These are phyloP conservation scores for Hucho hucho DNA, from an alignment of 2,113 vertebrate species.

Conservation along the genomic window DNA sequence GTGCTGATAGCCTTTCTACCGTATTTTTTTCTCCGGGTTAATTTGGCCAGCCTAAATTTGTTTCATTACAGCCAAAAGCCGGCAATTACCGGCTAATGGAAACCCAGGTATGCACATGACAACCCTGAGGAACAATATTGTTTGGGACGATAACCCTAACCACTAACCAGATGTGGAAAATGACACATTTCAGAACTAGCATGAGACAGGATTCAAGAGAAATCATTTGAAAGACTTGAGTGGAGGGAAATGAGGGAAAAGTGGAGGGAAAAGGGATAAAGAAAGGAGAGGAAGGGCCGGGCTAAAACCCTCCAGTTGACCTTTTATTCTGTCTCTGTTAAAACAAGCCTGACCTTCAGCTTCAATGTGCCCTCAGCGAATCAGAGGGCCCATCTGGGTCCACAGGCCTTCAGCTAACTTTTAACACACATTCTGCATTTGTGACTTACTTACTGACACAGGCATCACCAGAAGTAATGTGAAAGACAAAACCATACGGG, in stretches of 20 bases:
- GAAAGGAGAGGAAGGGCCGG: neutral
- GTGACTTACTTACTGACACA: slow-evolving; percentile 9
- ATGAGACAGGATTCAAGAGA: too few species aligned
- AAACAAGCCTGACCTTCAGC: slow-evolving; percentile 49
- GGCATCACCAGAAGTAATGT: neutral
- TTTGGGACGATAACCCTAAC: neutral
- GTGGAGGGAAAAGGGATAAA: neutral
- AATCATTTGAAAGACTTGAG: neutral
- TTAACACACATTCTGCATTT: slow-evolving; percentile 3
- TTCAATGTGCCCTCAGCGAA: slow-evolving; percentile 17
- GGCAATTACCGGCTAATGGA: too few species aligned
- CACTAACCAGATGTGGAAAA: too few species aligned
- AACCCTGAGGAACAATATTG: neutral
- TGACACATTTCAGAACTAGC: too few species aligned
- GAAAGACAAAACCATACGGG: neutral
- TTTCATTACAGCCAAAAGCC: too few species aligned
- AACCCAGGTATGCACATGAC: neutral
- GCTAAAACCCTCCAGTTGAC: slow-evolving; percentile 27
- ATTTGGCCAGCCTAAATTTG: too few species aligned
- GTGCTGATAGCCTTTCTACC: too few species aligned
- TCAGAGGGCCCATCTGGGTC: slow-evolving; percentile 32
- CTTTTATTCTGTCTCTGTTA: slow-evolving; percentile 9
- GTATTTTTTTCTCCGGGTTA: too few species aligned
- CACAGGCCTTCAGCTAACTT: slow-evolving; percentile 25
- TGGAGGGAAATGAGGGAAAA: neutral